Evolutionary conservation across 2,113 vertebrate genomes (phyloP).

Genomic region (Ptyas mucosa): DNA sequence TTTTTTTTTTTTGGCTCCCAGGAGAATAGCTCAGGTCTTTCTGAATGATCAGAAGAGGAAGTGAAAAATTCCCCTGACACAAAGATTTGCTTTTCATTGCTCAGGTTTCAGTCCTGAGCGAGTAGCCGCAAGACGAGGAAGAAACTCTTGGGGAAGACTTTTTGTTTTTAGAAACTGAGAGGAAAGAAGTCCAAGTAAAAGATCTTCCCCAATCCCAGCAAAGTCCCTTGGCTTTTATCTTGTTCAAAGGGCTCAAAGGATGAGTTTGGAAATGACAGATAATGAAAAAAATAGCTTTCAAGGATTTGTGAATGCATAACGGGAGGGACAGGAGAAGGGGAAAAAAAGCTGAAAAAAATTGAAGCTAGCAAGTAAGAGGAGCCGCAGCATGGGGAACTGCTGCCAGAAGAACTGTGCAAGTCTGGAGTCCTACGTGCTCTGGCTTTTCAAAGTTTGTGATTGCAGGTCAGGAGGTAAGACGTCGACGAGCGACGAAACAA

Average conservation of each 20-base stretch:
- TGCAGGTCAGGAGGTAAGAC: neutral
- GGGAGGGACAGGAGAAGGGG: neutral
- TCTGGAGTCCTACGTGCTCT: conserved; percentile 52
- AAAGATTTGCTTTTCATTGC: neutral
- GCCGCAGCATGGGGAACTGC: conserved; percentile 67
- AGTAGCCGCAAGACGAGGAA: conserved; percentile 25
- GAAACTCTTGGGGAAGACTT: conserved; percentile 1
- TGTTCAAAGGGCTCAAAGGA: neutral
- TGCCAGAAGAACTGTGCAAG: conserved; percentile 53
- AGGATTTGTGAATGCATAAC: conserved; percentile 13
- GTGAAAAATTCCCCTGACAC: conserved; percentile 42
- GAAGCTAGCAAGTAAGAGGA: conserved; percentile 1
- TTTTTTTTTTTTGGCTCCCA: conserved; percentile 21
- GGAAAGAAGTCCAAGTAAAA: neutral
- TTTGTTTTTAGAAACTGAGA: neutral
- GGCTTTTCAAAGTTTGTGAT: conserved; percentile 19
- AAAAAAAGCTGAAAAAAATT: neutral
- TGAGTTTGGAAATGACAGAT: conserved; percentile 13
- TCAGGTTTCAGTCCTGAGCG: conserved; percentile 31
- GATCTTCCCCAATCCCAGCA: conserved; percentile 4
- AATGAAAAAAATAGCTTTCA: conserved; percentile 4
- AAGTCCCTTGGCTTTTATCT: conserved; percentile 19
- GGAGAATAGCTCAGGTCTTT: conserved; percentile 14
- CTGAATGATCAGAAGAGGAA: conserved; percentile 53
- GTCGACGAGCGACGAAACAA: neutral